Conservation (phyloP, 1,140 invertebrate species). For the Meloidogyne hapla region DNA sequence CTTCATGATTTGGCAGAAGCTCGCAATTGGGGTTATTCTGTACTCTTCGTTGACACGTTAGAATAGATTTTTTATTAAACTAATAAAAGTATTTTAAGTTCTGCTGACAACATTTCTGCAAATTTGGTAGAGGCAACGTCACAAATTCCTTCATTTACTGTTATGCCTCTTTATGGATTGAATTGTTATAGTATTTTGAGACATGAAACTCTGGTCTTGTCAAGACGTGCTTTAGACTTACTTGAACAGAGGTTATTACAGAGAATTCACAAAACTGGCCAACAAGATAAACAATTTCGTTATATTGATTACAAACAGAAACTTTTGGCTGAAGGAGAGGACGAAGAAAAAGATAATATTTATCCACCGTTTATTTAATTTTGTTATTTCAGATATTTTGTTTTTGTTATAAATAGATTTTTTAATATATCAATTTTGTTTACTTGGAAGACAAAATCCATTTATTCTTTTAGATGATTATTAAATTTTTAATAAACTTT, state of each 20-base stretch:
- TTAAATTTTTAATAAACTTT: not conserved
- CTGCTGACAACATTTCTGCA: slow-evolving; percentile 26
- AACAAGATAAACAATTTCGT: slow-evolving; percentile 51
- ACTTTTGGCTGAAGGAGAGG: slow-evolving; percentile 54
- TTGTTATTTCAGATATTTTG: slow-evolving; percentile 12
- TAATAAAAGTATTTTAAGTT: slow-evolving; percentile 28
- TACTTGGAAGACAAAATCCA: too few species aligned
- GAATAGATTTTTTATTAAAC: slow-evolving; percentile 54
- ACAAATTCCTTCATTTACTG: slow-evolving; percentile 76
- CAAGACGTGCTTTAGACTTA: slow-evolving; percentile 77
- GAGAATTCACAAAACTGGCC: slow-evolving; percentile 73
- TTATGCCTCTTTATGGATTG: slow-evolving; percentile 89
- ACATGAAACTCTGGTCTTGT: slow-evolving; percentile 88
- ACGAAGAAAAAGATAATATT: slow-evolving; percentile 51
- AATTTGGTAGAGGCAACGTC: slow-evolving; percentile 71
- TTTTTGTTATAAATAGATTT: slow-evolving; percentile 19
- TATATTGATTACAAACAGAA: slow-evolving; percentile 58
- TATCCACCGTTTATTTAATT: slow-evolving; percentile 55
- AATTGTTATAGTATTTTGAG: slow-evolving; percentile 85
- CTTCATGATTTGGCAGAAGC: slow-evolving; percentile 77
- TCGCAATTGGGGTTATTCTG: slow-evolving; percentile 90
- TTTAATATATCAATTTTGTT: slow-evolving; percentile 31
- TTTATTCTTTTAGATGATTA: not conserved
- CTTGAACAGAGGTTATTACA: slow-evolving; percentile 83
- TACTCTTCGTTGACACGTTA: slow-evolving; percentile 86